phyloP scores from a whole-genome alignment of 1,140 invertebrate species.

The Ceratosolen fusciceps region DNA sequence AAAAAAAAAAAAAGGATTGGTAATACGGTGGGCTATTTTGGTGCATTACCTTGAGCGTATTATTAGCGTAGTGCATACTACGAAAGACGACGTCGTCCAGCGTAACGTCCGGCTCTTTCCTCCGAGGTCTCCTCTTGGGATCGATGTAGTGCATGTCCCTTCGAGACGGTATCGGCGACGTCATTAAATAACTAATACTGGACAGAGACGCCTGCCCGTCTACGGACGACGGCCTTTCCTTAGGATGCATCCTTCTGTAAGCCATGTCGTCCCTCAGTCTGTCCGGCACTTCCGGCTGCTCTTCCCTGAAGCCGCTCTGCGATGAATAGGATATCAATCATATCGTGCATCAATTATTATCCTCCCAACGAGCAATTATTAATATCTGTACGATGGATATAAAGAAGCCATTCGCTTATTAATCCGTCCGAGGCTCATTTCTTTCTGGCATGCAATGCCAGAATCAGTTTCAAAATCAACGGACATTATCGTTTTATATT shows the following conservation, averaged over 20 bases:
- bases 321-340: too few species aligned
- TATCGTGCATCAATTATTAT: too few species aligned
- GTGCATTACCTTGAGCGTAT: constrained; percentile 73
- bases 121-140: constrained; percentile 26
- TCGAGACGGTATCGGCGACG: constrained; percentile 75
- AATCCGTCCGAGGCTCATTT: too few species aligned
- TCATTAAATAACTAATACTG: constrained; percentile 81
- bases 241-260: constrained; percentile 78
- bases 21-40: not conserved
- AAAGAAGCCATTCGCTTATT: too few species aligned
- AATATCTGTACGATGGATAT: too few species aligned
- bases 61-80: constrained; percentile 83
- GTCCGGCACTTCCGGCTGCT: constrained; percentile 70
- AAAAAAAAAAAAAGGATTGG: not conserved
- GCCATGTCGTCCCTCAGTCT: constrained; percentile 85
- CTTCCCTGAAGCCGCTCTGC: constrained; percentile 21
- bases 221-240: constrained; percentile 71
- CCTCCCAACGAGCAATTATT: too few species aligned
- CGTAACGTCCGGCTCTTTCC: constrained; percentile 82
- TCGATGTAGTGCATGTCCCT: constrained; percentile 26
- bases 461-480: too few species aligned
- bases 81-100: constrained; percentile 88
- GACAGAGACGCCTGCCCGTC: constrained; percentile 74
- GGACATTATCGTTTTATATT: too few species aligned
- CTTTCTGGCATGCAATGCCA: too few species aligned